Conservation (phyloP, 2,797 vertebrate species). For the Heterohyrax brucei region DNA sequence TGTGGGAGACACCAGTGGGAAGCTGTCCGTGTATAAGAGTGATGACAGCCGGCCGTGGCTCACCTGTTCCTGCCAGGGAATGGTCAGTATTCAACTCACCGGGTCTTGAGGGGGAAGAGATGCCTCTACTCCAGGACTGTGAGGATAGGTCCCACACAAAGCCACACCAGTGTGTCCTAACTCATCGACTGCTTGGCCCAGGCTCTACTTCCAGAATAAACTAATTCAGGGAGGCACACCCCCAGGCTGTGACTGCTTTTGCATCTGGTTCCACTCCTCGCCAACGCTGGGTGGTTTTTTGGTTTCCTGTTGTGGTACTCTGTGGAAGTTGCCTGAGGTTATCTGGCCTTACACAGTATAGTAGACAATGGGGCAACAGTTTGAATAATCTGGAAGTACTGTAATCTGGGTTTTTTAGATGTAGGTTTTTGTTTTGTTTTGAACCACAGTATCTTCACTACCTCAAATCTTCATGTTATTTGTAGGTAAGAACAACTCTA, state of each 20-base stretch:
- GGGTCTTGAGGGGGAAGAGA: not conserved
- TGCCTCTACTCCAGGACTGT: not conserved
- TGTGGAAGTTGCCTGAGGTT: not conserved
- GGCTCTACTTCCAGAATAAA: not conserved
- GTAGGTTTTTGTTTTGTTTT: conserved; percentile 14
- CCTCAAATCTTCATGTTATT: not conserved
- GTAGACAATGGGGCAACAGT: not conserved
- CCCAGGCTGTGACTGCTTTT: not conserved
- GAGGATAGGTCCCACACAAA: not conserved
- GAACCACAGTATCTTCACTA: not conserved
- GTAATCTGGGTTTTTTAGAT: not conserved
- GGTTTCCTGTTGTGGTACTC: not conserved
- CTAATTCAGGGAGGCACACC: not conserved
- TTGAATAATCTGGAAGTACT: conserved; percentile 1
- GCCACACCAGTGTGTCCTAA: not conserved
- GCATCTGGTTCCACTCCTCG: not conserved
- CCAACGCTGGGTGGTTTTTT: not conserved
- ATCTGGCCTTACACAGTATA: not conserved
- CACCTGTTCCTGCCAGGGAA: conserved; percentile 95
- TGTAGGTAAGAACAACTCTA: not conserved
- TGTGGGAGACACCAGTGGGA: conserved; percentile 97
- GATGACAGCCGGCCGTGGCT: conserved; percentile 96
- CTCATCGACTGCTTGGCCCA: not conserved
- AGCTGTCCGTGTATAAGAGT: conserved; percentile 96
- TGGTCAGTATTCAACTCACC: conserved; percentile 92